phyloP scores from a whole-genome alignment of 2,797 vertebrate species.

The Tangara arthus region DNA sequence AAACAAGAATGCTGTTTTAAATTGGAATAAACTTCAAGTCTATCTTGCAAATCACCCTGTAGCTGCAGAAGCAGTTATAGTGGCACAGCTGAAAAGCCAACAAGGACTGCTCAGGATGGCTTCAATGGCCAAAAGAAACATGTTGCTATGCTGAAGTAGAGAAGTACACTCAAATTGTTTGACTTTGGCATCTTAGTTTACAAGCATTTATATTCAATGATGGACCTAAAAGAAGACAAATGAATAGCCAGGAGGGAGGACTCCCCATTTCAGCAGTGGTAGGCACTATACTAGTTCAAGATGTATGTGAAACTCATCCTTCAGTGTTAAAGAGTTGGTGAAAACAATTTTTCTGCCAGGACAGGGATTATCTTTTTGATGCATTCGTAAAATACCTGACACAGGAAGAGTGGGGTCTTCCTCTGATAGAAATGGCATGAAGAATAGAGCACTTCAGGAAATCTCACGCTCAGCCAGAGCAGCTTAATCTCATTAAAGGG shows the following conservation, averaged over 20 bases:
- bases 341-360: not conserved
- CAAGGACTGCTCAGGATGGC: not conserved
- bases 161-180: not conserved
- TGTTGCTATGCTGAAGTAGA: not conserved
- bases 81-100: not conserved
- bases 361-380: not conserved
- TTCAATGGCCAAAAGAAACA: not conserved
- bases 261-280: not conserved
- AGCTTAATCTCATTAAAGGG: slow-evolving; percentile 59
- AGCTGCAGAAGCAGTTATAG: not conserved
- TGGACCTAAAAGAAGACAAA: not conserved
- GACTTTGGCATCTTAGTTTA: not conserved
- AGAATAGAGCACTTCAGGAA: slow-evolving; percentile 26
- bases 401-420: slow-evolving; percentile 22
- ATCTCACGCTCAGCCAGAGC: not conserved
- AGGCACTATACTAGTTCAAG: not conserved
- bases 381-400: not conserved
- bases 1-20: not conserved
- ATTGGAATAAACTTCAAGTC: not conserved
- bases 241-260: not conserved
- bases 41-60: not conserved
- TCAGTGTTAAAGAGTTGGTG: not conserved
- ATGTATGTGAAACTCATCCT: not conserved
- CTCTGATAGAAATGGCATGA: not conserved
- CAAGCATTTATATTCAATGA: not conserved